These are phyloP conservation scores for Alcis repandata DNA, from an alignment of 2,888 invertebrate species.

Conservation along the genomic window DNA sequence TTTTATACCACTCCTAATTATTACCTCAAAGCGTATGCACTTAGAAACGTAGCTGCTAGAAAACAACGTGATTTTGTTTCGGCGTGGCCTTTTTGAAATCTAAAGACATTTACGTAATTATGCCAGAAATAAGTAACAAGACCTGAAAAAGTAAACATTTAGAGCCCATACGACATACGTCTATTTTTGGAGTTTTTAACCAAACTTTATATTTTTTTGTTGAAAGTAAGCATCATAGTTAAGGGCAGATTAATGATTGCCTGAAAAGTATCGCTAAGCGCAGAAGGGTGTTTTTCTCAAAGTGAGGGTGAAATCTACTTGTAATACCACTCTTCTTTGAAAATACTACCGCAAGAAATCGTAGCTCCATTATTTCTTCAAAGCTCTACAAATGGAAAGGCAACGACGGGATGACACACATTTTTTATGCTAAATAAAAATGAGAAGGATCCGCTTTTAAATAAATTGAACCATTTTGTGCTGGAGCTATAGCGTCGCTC, in stretches of 20 bases:
- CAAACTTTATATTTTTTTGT: too few relatives aligned
- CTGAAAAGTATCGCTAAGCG: background rate
- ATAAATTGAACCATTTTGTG: slow-evolving; percentile 48
- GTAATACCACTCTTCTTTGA: background rate
- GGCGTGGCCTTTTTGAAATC: background rate
- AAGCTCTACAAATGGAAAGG: slow-evolving; percentile 6
- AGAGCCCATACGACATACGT: too few relatives aligned
- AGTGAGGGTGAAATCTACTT: background rate
- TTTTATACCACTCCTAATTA: too few relatives aligned
- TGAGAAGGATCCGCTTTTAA: slow-evolving; percentile 38
- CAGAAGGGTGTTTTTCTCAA: background rate
- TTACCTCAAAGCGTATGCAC: slow-evolving; percentile 36
- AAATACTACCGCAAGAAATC: background rate
- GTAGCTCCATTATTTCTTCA: slow-evolving; percentile 8
- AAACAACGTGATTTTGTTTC: background rate
- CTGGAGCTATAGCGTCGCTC: slow-evolving; percentile 35
- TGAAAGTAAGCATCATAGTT: background rate
- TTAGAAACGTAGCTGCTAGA: background rate
- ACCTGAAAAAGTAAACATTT: too few relatives aligned
- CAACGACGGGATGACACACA: slow-evolving; percentile 1
- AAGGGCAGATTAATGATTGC: too few relatives aligned
- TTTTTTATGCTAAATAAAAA: slow-evolving; percentile 22
- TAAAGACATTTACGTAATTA: too few relatives aligned
- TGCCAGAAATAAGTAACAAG: too few relatives aligned
- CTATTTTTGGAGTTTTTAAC: too few relatives aligned